These are phyloP conservation scores for Drosophila meridiana DNA, from an alignment of 2,888 invertebrate species.

Conservation along the genomic window DNA sequence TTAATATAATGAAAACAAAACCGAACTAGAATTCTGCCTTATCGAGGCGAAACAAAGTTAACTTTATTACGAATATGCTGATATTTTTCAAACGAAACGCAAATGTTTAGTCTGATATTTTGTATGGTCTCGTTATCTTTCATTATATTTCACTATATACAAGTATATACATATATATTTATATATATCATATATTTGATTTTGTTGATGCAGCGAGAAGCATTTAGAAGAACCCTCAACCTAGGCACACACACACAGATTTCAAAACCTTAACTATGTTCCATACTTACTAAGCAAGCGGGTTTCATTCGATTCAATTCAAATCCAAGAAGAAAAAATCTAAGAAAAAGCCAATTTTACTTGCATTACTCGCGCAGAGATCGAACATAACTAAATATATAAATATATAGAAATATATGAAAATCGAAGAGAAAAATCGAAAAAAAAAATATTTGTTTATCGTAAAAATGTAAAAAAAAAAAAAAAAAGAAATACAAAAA, in stretches of 20 bases:
- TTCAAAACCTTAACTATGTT: constrained; percentile 18
- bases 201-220: constrained; percentile 19
- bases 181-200: constrained; percentile 4
- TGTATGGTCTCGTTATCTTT: constrained; percentile 24
- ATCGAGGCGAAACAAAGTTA: constrained; percentile 53
- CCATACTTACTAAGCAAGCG: constrained; percentile 47
- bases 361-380: constrained; percentile 30
- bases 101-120: constrained; percentile 69
- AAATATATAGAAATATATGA: constrained; percentile 12
- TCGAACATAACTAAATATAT: constrained; percentile 8
- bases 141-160: constrained; percentile 24
- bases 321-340: not conserved
- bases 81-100: constrained; percentile 55
- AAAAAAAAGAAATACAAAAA: not conserved
- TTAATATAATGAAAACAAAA: not conserved
- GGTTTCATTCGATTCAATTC: constrained; percentile 60
- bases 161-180: not conserved
- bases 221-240: constrained; percentile 40
- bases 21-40: constrained; percentile 28
- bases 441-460: constrained; percentile 23
- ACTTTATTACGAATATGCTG: constrained; percentile 63
- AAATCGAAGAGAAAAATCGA: constrained; percentile 15
- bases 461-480: constrained; percentile 16
- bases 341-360: constrained; percentile 2
- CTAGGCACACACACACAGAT: constrained; percentile 22